Percentiles rank a stretch among this genome's conserved stretches.
These are phyloP conservation scores for Tubulanus polymorphus DNA, from an alignment of 2,888 invertebrate genomes.

Conservation along the genomic window DNA sequence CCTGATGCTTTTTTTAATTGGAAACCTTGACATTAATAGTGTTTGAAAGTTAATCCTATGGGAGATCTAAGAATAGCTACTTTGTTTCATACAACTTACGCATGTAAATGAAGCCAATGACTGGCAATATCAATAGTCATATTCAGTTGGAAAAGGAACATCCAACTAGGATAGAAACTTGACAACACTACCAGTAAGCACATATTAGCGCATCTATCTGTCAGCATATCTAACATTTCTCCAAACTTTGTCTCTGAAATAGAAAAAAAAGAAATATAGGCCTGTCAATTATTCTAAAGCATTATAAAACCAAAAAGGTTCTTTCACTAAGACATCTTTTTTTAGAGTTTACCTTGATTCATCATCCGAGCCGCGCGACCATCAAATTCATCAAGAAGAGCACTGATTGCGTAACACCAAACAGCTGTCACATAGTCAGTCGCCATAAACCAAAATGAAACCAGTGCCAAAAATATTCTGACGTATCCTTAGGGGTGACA, in stretches of 20 bases:
- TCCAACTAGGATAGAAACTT: slow-evolving; percentile 88
- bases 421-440: slow-evolving; percentile 74
- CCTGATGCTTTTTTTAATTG: too few species aligned
- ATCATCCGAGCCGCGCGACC: slow-evolving; percentile 92
- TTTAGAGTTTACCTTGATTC: slow-evolving; percentile 88
- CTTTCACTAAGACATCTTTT: too few species aligned
- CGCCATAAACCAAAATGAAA: slow-evolving; percentile 94
- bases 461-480: slow-evolving; percentile 81
- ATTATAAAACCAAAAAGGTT: too few species aligned
- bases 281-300: not conserved
- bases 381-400: slow-evolving; percentile 91
- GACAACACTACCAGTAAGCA: slow-evolving; percentile 85
- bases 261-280: slow-evolving; percentile 1
- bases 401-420: slow-evolving; percentile 83
- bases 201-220: slow-evolving; percentile 94
- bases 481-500: too few species aligned
- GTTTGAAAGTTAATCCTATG: too few species aligned
- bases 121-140: slow-evolving; percentile 94
- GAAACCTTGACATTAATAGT: too few species aligned
- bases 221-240: slow-evolving; percentile 91
- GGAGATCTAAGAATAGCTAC: too few species aligned
- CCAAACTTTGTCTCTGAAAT: slow-evolving; percentile 60
- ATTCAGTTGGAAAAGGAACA: slow-evolving; percentile 90
- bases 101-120: slow-evolving; percentile 96
- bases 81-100: too few species aligned